Percentiles rank a stretch among this genome's conserved stretches.
phyloP scores from a whole-genome alignment of 2,113 vertebrate genomes.

The Chaetura pelagica region DNA sequence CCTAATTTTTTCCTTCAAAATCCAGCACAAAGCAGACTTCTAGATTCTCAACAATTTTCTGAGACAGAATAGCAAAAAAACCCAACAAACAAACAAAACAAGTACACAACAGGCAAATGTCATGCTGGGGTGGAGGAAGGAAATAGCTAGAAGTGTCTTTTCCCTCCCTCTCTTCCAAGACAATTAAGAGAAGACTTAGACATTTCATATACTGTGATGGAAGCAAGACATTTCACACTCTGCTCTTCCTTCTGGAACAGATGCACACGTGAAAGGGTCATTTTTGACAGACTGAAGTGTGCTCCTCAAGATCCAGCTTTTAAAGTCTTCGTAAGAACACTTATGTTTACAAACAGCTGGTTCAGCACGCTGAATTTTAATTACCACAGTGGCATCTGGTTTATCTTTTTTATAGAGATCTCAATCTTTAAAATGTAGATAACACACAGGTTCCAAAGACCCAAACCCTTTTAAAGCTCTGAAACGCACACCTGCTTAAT shows the following conservation, averaged over 20 bases:
- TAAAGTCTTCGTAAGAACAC: neutral
- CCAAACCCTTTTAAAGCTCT: neutral
- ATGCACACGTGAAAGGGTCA: neutral
- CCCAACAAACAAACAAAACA: neutral
- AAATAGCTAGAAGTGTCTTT: neutral
- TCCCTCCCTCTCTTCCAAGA: neutral
- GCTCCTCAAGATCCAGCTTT: neutral
- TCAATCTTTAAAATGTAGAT: neutral
- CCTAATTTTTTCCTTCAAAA: neutral
- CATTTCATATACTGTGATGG: neutral
- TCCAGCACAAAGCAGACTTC: neutral
- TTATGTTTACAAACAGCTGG: slow-evolving; percentile 1
- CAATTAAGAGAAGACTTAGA: neutral
- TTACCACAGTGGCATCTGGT: neutral
- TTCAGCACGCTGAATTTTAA: slow-evolving; percentile 29
- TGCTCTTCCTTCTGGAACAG: neutral
- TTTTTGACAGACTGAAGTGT: slow-evolving; percentile 20
- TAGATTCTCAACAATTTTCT: neutral
- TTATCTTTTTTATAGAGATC: neutral
- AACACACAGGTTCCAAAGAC: neutral
- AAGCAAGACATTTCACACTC: neutral
- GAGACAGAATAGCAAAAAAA: neutral
- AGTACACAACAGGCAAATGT: neutral
- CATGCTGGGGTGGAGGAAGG: neutral
- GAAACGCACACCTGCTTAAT: neutral